Evolutionary conservation across 2,797 vertebrate species (phyloP), one percentile per base, ranked within the genome.

Genomic region (Avahi laniger): DNA sequence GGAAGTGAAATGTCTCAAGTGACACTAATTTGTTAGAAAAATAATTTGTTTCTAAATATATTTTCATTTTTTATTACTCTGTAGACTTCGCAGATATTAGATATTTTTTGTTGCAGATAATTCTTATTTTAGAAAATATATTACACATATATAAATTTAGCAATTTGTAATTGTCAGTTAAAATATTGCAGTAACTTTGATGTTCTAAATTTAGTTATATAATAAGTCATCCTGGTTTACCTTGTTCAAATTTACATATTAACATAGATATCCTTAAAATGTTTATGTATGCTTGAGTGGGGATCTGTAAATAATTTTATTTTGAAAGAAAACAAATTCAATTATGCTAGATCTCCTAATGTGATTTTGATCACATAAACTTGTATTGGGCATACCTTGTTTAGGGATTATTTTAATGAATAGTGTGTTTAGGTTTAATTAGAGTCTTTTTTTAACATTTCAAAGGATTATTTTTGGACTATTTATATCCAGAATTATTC

Each of bases 11-110:
- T 84, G 22, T 63, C 24, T 88, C 82, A 93, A 59, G 83, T 80
- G 38, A 69, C 18, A 87, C 18, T 91, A 76, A 75, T 38, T 85
- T 67, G 67, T 61, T 92, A 63, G 38, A 92, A 94, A 93, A 91
- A 92, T 79, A 79, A 61, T 43, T 46, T 54, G 35, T 93, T 96
- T 96, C 59, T 82, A 81, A 81, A 76, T 61, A 38, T 92, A 28
- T 48, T 95, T 94, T 7, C 52, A 75, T 92, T 90, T 89, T n/a
- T 78, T 75, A 63, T 48, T 67, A 41, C 63, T 84, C 93, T 95
- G 4, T 85, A 63, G 15, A 11, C 73, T 93, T 95, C n/a, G 65
- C 38, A 70, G 48, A 75, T 91, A 22, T 63, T 93, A 28, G 10
- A 18, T 89, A 13, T 88, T 63, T 50, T 94, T 85, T 30, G 28